Evolutionary conservation across 2,797 vertebrate genomes (phyloP).

Genomic region (Clarias platycephalus): DNA sequence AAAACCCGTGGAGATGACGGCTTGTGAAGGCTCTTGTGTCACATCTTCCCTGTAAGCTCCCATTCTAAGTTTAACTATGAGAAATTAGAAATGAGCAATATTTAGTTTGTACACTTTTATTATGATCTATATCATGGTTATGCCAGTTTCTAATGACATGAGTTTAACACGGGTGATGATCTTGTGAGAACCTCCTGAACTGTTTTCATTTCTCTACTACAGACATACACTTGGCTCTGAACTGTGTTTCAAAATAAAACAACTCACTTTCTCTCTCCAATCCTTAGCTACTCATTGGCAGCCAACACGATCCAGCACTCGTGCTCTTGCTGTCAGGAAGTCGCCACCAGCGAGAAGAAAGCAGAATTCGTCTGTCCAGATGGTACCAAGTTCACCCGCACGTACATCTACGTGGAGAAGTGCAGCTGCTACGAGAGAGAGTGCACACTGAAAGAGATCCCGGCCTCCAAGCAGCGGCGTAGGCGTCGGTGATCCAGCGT

Average conservation of each 20-base stretch:
- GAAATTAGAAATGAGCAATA: background rate
- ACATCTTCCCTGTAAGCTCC: slow-evolving; percentile 76
- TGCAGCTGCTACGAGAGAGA: slow-evolving; percentile 71
- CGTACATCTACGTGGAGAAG: slow-evolving; percentile 74
- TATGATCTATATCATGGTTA: background rate
- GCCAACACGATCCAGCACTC: slow-evolving; percentile 66
- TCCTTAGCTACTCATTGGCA: slow-evolving; percentile 73
- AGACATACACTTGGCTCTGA: background rate
- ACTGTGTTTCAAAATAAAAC: background rate
- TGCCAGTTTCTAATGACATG: background rate
- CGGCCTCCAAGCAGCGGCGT: background rate
- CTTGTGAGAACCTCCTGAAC: background rate
- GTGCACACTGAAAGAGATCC: slow-evolving; percentile 47
- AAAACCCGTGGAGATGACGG: slow-evolving; percentile 68
- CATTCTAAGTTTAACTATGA: background rate
- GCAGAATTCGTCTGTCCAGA: slow-evolving; percentile 71
- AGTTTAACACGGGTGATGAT: background rate
- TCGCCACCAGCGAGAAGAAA: slow-evolving; percentile 61
- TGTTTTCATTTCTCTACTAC: background rate
- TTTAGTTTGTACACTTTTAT: background rate
- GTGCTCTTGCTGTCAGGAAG: slow-evolving; percentile 83
- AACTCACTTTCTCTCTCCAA: background rate
- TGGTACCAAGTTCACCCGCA: slow-evolving; percentile 62
- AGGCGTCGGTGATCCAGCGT: slow-evolving; percentile 6
- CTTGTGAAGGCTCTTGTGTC: slow-evolving; percentile 78